These are phyloP conservation scores for Phrynocephalus guinanensis DNA, from an alignment of 2,797 vertebrate genomes.

Conservation along the genomic window DNA sequence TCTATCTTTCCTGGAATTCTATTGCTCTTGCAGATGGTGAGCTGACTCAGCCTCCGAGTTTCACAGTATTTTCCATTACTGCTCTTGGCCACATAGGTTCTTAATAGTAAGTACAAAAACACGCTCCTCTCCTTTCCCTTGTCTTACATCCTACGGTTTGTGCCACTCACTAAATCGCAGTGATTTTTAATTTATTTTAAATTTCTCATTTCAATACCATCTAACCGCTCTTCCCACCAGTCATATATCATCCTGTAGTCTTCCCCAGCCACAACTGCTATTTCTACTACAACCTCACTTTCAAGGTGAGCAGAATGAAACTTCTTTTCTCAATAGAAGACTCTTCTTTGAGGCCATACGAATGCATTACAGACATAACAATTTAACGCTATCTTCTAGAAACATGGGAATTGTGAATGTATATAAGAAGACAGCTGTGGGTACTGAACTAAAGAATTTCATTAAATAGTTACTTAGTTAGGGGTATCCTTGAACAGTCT, in stretches of 20 bases:
- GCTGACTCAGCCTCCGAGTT: conserved; percentile 40
- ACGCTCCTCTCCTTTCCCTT: conserved; percentile 49
- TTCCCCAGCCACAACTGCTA: neutral
- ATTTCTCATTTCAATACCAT: conserved; percentile 35
- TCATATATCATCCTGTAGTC: conserved; percentile 38
- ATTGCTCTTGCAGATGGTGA: conserved; percentile 67
- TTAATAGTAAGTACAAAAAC: conserved; percentile 56
- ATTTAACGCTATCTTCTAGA: neutral
- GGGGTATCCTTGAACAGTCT: too few relatives aligned
- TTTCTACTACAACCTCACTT: conserved; percentile 26
- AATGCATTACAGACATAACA: conserved; percentile 3
- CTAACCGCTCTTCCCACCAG: conserved; percentile 2
- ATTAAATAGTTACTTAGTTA: too few relatives aligned
- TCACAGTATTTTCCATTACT: conserved; percentile 56
- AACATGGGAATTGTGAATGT: too few relatives aligned
- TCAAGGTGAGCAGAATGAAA: conserved; percentile 50
- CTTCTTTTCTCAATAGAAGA: conserved; percentile 43
- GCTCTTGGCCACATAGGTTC: conserved; percentile 54
- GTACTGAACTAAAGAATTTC: too few relatives aligned
- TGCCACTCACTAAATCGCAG: conserved; percentile 48
- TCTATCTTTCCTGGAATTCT: conserved; percentile 56
- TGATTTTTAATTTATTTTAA: conserved; percentile 32
- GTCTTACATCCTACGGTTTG: conserved; percentile 39
- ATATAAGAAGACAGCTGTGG: too few relatives aligned
- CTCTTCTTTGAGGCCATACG: conserved; percentile 36